A percentile compares a stretch with the other conserved stretches of the same genome.
Evolutionary conservation across 2,888 invertebrate genomes (phyloP).

Genomic region (Dastarcus helophoroides): DNA sequence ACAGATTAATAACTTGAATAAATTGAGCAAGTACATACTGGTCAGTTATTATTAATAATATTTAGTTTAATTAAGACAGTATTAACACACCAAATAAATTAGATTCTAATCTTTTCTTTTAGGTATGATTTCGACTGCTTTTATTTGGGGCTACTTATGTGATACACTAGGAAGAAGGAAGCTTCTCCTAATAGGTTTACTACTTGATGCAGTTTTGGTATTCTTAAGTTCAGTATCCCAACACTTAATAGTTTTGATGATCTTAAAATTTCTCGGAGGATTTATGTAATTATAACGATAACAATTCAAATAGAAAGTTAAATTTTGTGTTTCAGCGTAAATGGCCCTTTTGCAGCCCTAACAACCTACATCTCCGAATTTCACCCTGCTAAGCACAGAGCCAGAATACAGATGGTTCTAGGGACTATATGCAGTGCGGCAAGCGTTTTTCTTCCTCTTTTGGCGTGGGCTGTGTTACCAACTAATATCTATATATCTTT

Average conservation of each 20-base stretch:
- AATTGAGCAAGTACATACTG: too few relatives aligned
- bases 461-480: constrained; percentile 65
- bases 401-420: constrained; percentile 51
- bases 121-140: constrained; percentile 68
- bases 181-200: constrained; percentile 54
- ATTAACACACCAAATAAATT: background rate
- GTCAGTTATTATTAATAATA: too few relatives aligned
- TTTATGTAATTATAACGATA: constrained; percentile 47
- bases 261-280: constrained; percentile 64
- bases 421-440: constrained; percentile 57
- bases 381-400: constrained; percentile 52
- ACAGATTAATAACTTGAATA: too few relatives aligned
- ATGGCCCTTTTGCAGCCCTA: constrained; percentile 63
- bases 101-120: constrained; percentile 13
- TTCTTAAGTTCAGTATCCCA: constrained; percentile 52
- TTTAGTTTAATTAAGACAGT: too few relatives aligned
- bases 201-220: constrained; percentile 52
- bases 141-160: constrained; percentile 67
- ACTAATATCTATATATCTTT: constrained; percentile 42
- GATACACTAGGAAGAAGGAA: constrained; percentile 60
- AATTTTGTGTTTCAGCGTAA: constrained; percentile 39
- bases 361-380: constrained; percentile 64
- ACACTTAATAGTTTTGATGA: constrained; percentile 51
- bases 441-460: constrained; percentile 49
- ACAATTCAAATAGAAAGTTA: too few relatives aligned